A percentile compares a stretch with the other conserved stretches of the same genome.
These are phyloP conservation scores for Sycophila texana DNA, from an alignment of 2,888 invertebrate genomes.

Conservation along the genomic window DNA sequence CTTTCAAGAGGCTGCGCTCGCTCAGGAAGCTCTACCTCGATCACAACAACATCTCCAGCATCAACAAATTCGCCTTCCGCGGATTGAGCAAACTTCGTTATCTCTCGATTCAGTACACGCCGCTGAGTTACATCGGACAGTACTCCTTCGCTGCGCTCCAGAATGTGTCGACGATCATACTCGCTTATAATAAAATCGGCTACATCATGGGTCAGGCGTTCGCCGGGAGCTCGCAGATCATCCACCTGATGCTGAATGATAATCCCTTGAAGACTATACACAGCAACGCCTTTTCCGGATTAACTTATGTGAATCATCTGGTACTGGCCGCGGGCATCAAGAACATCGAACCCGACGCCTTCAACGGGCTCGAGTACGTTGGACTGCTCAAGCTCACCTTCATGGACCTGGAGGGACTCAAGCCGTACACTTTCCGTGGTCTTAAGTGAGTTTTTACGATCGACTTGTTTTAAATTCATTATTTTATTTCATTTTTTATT, in stretches of 20 bases:
- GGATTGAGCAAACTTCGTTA: slow-evolving; percentile 87
- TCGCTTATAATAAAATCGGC: slow-evolving; percentile 84
- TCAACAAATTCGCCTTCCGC: slow-evolving; percentile 91
- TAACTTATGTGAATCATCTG: slow-evolving; percentile 89
- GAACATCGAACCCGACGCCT: slow-evolving; percentile 86
- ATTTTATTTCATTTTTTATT: neutral
- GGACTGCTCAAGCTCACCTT: slow-evolving; percentile 88
- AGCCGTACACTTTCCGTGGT: slow-evolving; percentile 86
- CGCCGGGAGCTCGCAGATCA: slow-evolving; percentile 90
- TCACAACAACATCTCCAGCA: slow-evolving; percentile 89
- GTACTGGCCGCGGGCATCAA: slow-evolving; percentile 89
- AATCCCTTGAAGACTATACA: slow-evolving; percentile 90
- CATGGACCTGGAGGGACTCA: slow-evolving; percentile 87
- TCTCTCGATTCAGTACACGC: slow-evolving; percentile 91
- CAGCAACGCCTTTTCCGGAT: slow-evolving; percentile 88
- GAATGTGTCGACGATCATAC: slow-evolving; percentile 84
- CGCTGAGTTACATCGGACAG: slow-evolving; percentile 86
- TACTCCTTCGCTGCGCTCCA: slow-evolving; percentile 91
- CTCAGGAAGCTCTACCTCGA: slow-evolving; percentile 90
- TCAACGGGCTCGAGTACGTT: slow-evolving; percentile 89
- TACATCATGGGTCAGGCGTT: slow-evolving; percentile 88
- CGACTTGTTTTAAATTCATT: neutral
- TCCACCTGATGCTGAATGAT: slow-evolving; percentile 87
- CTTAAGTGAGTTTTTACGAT: slow-evolving; percentile 72
- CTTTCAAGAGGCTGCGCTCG: slow-evolving; percentile 87